Evolutionary conservation across 2,113 vertebrate species (phyloP).

Genomic region (Syrmaticus mikado): DNA sequence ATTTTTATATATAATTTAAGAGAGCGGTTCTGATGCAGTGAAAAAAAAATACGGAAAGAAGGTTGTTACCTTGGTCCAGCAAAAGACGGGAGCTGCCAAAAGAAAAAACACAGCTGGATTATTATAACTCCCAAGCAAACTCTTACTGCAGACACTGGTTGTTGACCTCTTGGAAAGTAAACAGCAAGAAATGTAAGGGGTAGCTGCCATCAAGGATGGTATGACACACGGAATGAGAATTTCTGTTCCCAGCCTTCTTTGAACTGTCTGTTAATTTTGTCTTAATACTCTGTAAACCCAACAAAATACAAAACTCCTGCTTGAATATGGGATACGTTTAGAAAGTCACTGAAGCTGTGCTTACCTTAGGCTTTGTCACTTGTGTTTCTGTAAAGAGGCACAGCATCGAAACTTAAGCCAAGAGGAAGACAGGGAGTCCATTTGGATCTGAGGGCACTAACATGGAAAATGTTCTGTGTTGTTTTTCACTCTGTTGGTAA

Average conservation of each 20-base stretch:
- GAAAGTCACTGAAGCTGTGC: constrained; percentile 1
- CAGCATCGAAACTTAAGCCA: not conserved
- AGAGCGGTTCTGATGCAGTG: not conserved
- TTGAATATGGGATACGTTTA: not conserved
- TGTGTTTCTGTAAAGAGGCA: not conserved
- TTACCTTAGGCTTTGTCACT: not conserved
- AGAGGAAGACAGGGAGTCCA: not conserved
- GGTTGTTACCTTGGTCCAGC: not conserved
- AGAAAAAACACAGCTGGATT: not conserved
- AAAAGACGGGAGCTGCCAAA: not conserved
- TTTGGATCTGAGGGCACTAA: not conserved
- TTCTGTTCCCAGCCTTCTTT: constrained; percentile 40
- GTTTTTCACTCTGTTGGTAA: not conserved
- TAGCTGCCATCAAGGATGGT: not conserved
- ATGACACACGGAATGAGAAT: not conserved
- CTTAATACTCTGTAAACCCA: constrained; percentile 1
- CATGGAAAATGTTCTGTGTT: not conserved
- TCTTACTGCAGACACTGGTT: not conserved
- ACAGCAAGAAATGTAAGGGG: constrained; percentile 16
- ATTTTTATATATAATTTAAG: not conserved
- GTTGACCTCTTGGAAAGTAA: constrained; percentile 41
- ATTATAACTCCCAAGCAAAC: not conserved
- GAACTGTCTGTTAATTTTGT: constrained; percentile 25
- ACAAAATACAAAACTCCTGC: not conserved
- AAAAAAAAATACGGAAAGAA: not conserved